Percentiles rank a stretch among this genome's conserved stretches.
These are phyloP conservation scores for Lycocorax pyrrhopterus DNA, from an alignment of 2,113 vertebrate genomes.

Conservation along the genomic window DNA sequence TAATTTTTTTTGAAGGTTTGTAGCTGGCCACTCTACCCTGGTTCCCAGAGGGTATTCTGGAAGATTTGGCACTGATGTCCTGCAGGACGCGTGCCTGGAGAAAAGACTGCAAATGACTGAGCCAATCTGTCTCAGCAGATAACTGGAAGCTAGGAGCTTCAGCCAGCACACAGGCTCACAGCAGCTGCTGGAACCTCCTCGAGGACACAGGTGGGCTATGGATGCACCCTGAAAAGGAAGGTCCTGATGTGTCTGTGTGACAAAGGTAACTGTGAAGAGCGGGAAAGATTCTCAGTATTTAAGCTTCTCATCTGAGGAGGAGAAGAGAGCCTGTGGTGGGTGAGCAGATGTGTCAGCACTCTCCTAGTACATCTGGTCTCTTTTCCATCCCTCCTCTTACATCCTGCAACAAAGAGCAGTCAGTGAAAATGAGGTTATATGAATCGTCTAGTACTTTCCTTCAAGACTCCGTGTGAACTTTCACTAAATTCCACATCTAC, in stretches of 20 bases:
- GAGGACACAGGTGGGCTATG: background rate
- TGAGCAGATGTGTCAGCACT: background rate
- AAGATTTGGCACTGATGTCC: background rate
- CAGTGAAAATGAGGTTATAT: background rate
- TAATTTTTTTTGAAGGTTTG: background rate
- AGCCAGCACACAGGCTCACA: background rate
- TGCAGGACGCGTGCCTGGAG: background rate
- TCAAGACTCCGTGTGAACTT: background rate
- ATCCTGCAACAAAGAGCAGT: background rate
- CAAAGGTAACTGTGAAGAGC: background rate
- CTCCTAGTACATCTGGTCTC: background rate
- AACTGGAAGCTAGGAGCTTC: background rate
- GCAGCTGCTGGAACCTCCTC: background rate
- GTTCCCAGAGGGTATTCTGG: background rate
- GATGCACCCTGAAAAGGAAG: background rate
- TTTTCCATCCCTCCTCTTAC: background rate
- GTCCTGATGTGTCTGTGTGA: fast-evolving
- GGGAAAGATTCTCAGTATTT: background rate
- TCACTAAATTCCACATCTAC: background rate
- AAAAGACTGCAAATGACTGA: background rate
- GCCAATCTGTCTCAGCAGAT: background rate
- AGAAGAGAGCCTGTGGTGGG: background rate
- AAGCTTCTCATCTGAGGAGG: background rate
- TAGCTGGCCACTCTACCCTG: background rate
- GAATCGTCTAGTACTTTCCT: background rate